Conservation (phyloP, 1,140 invertebrate genomes). For the Cylas formicarius region DNA sequence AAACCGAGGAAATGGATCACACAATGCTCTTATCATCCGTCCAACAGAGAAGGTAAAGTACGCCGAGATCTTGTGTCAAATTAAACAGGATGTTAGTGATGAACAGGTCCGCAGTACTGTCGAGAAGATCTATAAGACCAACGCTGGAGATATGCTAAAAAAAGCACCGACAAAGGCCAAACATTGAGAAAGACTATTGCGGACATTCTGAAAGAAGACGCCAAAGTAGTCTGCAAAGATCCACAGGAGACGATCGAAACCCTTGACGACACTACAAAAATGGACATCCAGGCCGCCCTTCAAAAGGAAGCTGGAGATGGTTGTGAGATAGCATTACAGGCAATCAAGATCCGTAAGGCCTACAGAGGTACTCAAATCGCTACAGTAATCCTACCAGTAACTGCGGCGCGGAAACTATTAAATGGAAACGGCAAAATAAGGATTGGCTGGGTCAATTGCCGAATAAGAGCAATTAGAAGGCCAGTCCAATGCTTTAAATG, state of each 20-base stretch:
- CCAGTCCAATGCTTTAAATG: too few relatives aligned
- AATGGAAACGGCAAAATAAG: constrained; percentile 1
- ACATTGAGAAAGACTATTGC: too few relatives aligned
- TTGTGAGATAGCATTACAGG: constrained; percentile 8
- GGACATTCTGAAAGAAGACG: constrained; percentile 12
- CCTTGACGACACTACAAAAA: constrained; percentile 16
- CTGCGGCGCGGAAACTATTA: constrained; percentile 4
- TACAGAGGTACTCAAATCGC: too few relatives aligned
- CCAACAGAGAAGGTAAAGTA: too few relatives aligned
- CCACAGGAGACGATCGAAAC: constrained; percentile 17
- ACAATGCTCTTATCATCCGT: constrained; percentile 13
- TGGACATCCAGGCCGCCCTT: too few relatives aligned
- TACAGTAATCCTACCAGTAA: constrained; percentile 17
- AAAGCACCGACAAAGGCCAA: too few relatives aligned
- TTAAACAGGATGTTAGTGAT: constrained; percentile 12
- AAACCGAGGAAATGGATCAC: constrained; percentile 4
- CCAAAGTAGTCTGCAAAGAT: constrained; percentile 13
- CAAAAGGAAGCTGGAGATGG: constrained; percentile 21
- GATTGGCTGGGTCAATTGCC: too few relatives aligned
- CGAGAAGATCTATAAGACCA: too few relatives aligned
- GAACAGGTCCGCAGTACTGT: constrained; percentile 7
- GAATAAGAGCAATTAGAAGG: too few relatives aligned
- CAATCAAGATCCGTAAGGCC: constrained; percentile 16
- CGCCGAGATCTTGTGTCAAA: constrained; percentile 12
- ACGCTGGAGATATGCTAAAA: too few relatives aligned